Evolutionary conservation across 2,888 invertebrate genomes (phyloP).

Genomic region (Polydrusus tereticollis): DNA sequence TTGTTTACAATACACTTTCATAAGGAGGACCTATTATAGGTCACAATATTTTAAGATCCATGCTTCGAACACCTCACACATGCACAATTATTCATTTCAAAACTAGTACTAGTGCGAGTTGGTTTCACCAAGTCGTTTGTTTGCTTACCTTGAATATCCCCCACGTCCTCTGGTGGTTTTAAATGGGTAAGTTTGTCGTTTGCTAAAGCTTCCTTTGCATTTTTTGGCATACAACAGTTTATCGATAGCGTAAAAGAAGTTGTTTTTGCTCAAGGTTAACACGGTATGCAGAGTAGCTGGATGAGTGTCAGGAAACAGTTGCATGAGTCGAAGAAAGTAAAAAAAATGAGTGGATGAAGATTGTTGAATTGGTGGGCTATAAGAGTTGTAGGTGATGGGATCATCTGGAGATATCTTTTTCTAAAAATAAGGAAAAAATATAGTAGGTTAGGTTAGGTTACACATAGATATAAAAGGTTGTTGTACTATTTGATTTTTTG

Average conservation of each 20-base stretch:
- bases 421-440: conserved; percentile 18
- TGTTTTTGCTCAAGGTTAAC: conserved; percentile 62
- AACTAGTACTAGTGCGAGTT: too few species aligned
- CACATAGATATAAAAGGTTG: too few species aligned
- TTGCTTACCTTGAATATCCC: conserved; percentile 19
- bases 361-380: conserved; percentile 47
- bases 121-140: background rate
- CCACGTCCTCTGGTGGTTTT: conserved; percentile 18
- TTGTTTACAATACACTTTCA: too few species aligned
- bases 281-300: conserved; percentile 66
- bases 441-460: background rate
- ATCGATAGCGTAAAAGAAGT: conserved; percentile 64
- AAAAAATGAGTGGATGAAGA: conserved; percentile 64
- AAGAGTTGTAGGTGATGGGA: conserved; percentile 40
- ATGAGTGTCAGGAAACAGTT: conserved; percentile 65
- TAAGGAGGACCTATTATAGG: too few species aligned
- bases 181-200: conserved; percentile 13
- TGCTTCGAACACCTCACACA: too few species aligned
- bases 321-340: conserved; percentile 65
- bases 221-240: conserved; percentile 63
- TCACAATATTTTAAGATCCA: too few species aligned
- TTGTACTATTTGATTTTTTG: background rate
- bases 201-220: conserved; percentile 50
- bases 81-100: too few species aligned
- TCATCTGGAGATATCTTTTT: conserved; percentile 37